These are phyloP conservation scores for Rhizomys pruinosus DNA, from an alignment of 2,113 vertebrate genomes.

Conservation along the genomic window DNA sequence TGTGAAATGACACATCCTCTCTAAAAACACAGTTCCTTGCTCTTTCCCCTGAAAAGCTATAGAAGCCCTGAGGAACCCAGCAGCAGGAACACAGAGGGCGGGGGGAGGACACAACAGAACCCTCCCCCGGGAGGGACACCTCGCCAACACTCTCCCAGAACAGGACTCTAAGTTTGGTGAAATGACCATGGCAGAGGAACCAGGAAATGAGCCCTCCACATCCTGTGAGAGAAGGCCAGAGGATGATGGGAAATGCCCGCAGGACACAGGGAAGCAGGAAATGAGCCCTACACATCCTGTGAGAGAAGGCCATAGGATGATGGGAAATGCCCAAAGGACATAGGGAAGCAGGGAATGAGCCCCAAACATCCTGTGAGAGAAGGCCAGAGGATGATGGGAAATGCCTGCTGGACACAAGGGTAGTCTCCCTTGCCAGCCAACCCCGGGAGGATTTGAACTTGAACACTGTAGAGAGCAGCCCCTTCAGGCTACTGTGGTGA, in stretches of 20 bases:
- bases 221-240: neutral
- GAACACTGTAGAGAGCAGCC: neutral
- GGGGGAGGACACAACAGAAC: too few relatives aligned
- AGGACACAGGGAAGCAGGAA: too few relatives aligned
- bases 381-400: neutral
- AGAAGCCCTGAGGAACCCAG: neutral
- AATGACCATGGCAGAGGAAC: neutral
- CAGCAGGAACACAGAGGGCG: too few relatives aligned
- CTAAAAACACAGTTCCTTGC: neutral
- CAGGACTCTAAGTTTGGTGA: neutral
- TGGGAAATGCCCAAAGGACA: neutral
- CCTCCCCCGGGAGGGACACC: rapidly evolving
- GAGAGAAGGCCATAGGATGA: neutral
- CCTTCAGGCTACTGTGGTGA: neutral
- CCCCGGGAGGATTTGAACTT: neutral
- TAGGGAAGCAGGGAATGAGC: neutral
- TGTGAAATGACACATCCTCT: neutral
- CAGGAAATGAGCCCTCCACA: neutral
- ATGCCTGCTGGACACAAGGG: neutral
- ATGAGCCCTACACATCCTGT: neutral
- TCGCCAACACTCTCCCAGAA: neutral
- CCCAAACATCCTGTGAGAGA: neutral
- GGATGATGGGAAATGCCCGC: neutral
- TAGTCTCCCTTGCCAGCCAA: neutral
- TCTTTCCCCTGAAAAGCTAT: neutral